A percentile compares a stretch with the other conserved stretches of the same genome.
Conservation (phyloP, 1,140 invertebrate species). For the Lanistes nyassanus region DNA sequence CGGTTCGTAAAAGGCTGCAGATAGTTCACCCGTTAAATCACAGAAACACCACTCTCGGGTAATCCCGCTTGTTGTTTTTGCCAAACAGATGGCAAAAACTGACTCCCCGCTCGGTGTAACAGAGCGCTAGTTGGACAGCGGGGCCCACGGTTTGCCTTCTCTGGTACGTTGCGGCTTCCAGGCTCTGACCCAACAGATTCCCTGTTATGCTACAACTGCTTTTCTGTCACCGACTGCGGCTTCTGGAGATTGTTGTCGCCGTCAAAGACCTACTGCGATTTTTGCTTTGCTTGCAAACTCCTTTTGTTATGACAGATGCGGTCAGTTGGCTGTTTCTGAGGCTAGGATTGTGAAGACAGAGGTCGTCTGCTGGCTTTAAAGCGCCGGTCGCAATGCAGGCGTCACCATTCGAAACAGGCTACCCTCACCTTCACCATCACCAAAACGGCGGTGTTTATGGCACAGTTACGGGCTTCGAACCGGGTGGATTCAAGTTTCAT, state of each 20-base stretch:
- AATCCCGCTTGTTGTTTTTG: constrained; percentile 8
- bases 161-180: not conserved
- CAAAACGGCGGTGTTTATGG: constrained; percentile 36
- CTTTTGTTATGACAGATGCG: not conserved
- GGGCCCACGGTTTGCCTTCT: not conserved
- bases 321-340: not conserved
- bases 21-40: not conserved
- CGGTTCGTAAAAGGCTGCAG: not conserved
- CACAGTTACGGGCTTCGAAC: constrained; percentile 39
- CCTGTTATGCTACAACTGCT: not conserved
- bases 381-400: constrained; percentile 36
- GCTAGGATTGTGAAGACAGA: too few relatives aligned
- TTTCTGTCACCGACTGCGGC: not conserved
- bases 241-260: not conserved
- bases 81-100: constrained; percentile 6
- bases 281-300: not conserved
- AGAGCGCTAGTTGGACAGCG: too few relatives aligned
- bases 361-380: not conserved
- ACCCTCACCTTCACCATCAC: constrained; percentile 31
- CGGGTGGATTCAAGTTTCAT: constrained; percentile 44
- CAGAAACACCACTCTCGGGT: not conserved
- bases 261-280: not conserved
- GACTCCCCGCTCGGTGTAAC: not conserved
- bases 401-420: constrained; percentile 39
- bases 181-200: not conserved